Percentiles rank a stretch among this genome's conserved stretches.
These are phyloP conservation scores for Sminthurides aquaticus DNA, from an alignment of 2,888 invertebrate species.

Conservation along the genomic window DNA sequence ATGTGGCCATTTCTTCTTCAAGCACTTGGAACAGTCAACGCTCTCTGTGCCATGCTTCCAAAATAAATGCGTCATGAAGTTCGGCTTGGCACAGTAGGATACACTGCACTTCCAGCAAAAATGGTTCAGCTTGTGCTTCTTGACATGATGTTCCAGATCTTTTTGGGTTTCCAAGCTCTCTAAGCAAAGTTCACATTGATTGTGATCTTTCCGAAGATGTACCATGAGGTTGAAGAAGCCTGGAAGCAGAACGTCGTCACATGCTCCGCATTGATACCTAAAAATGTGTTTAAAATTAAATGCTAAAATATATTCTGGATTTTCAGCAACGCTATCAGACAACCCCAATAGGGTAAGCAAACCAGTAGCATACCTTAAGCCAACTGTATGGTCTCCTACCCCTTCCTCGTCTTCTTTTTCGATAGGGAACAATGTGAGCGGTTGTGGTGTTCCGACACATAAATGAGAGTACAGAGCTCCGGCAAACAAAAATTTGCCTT, in stretches of 20 bases:
- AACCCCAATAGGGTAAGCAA: background rate
- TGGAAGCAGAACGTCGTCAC: slow-evolving; percentile 67
- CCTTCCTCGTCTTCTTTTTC: slow-evolving; percentile 24
- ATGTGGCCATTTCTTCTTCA: slow-evolving; percentile 86
- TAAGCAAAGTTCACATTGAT: slow-evolving; percentile 78
- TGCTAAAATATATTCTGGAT: background rate
- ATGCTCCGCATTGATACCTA: slow-evolving; percentile 65
- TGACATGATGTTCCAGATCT: slow-evolving; percentile 74
- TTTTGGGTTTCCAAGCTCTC: slow-evolving; percentile 72
- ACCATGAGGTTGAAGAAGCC: slow-evolving; percentile 83
- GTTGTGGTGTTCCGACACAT: slow-evolving; percentile 39
- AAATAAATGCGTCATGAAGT: slow-evolving; percentile 80
- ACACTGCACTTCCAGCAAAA: slow-evolving; percentile 81
- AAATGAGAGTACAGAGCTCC: slow-evolving; percentile 41
- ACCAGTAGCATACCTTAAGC: slow-evolving; percentile 9
- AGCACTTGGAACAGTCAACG: slow-evolving; percentile 71
- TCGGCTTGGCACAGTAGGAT: slow-evolving; percentile 77
- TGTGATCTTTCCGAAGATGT: slow-evolving; percentile 73
- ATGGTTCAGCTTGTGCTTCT: slow-evolving; percentile 83
- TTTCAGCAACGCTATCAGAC: background rate
- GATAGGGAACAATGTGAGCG: slow-evolving; percentile 18
- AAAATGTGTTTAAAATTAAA: no score
- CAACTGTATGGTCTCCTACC: slow-evolving; percentile 12
- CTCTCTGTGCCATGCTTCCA: slow-evolving; percentile 91
- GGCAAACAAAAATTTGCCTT: slow-evolving; percentile 40